A percentile compares a stretch with the other conserved stretches of the same genome.
These are phyloP conservation scores for Poeciliopsis retropinna DNA, from an alignment of 2,113 vertebrate species.

Conservation along the genomic window DNA sequence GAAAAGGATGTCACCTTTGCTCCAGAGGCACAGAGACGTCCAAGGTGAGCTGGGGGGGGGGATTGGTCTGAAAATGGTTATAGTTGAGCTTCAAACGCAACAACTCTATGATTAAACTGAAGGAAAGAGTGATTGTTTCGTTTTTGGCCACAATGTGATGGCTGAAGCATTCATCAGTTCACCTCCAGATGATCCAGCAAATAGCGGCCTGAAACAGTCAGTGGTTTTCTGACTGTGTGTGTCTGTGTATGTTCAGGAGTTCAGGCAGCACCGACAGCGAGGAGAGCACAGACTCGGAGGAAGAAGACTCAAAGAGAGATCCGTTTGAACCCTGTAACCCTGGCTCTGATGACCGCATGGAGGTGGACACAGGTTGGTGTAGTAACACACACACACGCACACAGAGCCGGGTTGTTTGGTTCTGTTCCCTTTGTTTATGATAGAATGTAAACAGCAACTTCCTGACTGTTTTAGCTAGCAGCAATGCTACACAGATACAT, in stretches of 20 bases:
- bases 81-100: too few species aligned
- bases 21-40: constrained; percentile 90
- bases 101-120: too few species aligned
- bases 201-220: too few species aligned
- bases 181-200: too few species aligned
- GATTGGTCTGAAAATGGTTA: too few species aligned
- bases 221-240: neutral
- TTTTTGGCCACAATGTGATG: too few species aligned
- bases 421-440: too few species aligned
- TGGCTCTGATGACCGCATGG: constrained; percentile 92
- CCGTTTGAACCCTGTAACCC: constrained; percentile 84
- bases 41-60: constrained; percentile 80
- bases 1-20: constrained; percentile 94
- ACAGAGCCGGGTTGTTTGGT: neutral
- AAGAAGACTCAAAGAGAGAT: constrained; percentile 94
- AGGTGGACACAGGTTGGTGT: constrained; percentile 89
- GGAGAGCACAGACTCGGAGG: constrained; percentile 97
- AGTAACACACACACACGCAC: neutral
- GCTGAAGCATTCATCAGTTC: too few species aligned
- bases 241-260: constrained; percentile 75
- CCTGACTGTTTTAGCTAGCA: neutral
- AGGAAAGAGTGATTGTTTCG: too few species aligned
- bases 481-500: neutral
- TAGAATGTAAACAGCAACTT: neutral
- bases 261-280: constrained; percentile 98